These are phyloP conservation scores for Agrochola lota DNA, from an alignment of 2,888 invertebrate genomes.

Conservation along the genomic window DNA sequence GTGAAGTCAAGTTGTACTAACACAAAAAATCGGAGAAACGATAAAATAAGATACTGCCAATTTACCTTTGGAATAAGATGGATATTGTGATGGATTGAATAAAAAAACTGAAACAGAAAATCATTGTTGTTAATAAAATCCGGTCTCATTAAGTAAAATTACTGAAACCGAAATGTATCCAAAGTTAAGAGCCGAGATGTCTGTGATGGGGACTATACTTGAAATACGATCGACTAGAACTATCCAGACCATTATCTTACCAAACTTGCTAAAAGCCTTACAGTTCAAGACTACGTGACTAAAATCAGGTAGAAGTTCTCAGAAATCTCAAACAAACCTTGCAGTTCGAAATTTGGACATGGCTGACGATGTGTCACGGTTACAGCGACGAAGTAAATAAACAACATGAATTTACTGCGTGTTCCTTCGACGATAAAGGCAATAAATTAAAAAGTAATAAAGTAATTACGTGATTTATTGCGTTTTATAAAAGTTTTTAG, in stretches of 20 bases:
- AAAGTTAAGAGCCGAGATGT: not conserved
- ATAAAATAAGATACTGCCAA: not conserved
- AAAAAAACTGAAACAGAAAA: not conserved
- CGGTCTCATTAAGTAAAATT: not conserved
- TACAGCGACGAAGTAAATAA: constrained; percentile 9
- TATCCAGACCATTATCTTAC: not conserved
- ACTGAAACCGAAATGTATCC: not conserved
- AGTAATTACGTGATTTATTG: not conserved
- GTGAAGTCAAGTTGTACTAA: not conserved
- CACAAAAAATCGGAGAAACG: not conserved
- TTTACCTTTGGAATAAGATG: not conserved
- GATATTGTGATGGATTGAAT: not conserved
- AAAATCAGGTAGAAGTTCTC: constrained; percentile 13
- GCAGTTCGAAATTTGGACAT: not conserved
- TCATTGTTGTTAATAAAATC: not conserved
- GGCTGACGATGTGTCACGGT: constrained; percentile 17
- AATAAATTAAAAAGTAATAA: constrained; percentile 3
- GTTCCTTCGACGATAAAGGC: not conserved
- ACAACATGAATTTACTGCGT: not conserved
- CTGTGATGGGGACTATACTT: not conserved
- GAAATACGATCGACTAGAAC: not conserved
- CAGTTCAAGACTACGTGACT: constrained; percentile 10
- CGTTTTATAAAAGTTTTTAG: not conserved
- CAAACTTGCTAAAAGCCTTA: constrained; percentile 13
- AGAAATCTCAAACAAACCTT: constrained; percentile 18